Evolutionary conservation across 1,140 invertebrate genomes (phyloP).

Genomic region (Telenomus remus): DNA sequence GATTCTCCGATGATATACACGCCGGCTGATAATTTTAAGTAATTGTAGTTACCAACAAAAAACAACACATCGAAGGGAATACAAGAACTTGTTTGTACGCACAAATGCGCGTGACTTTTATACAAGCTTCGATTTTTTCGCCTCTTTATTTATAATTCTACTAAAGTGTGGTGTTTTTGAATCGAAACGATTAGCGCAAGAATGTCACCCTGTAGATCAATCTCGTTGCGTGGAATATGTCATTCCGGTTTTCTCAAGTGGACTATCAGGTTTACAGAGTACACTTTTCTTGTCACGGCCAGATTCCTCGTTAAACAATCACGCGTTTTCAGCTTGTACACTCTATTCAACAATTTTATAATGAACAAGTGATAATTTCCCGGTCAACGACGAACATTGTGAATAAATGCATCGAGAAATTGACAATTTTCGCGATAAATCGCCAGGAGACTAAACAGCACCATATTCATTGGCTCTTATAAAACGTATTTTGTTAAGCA

Average conservation of each 20-base stretch:
- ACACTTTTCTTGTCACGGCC: neutral
- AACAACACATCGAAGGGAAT: neutral
- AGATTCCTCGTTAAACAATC: neutral
- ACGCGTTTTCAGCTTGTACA: neutral
- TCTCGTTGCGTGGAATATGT: neutral
- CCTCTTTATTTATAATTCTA: too few species aligned
- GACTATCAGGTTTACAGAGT: neutral
- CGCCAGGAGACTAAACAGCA: neutral
- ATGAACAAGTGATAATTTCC: neutral
- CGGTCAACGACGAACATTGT: neutral
- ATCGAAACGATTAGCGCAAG: constrained; percentile 1
- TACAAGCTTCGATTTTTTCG: too few species aligned
- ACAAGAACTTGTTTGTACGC: too few species aligned
- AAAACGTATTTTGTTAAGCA: constrained; percentile 20
- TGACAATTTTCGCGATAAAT: neutral
- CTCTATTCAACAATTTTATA: neutral
- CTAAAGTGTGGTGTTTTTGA: neutral
- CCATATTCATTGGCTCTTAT: neutral
- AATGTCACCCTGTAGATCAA: neutral
- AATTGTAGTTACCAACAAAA: neutral
- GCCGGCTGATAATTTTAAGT: neutral
- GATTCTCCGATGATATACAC: neutral
- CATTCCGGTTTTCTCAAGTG: constrained; percentile 1
- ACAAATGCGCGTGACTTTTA: too few species aligned
- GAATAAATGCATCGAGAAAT: neutral